A percentile compares a stretch with the other conserved stretches of the same genome.
These are phyloP conservation scores for Eupsilia transversa DNA, from an alignment of 2,888 invertebrate species.

Conservation along the genomic window DNA sequence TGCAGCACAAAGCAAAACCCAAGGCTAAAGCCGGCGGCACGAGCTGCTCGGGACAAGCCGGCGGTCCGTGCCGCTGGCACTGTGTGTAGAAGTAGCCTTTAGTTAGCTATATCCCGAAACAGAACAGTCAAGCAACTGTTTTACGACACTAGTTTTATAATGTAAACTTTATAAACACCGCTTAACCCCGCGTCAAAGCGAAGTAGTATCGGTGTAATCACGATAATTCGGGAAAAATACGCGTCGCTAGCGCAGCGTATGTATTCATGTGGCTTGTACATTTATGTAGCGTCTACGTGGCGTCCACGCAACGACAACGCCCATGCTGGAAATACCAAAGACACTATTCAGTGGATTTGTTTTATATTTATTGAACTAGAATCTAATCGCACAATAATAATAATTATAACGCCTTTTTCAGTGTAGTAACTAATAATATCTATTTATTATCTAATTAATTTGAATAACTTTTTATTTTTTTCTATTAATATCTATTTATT, in stretches of 20 bases:
- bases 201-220: not conserved
- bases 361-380: not conserved
- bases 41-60: too few species aligned
- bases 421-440: not conserved
- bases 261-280: too few species aligned
- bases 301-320: not conserved
- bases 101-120: not conserved
- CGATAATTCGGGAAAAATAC: not conserved
- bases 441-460: conserved; percentile 3
- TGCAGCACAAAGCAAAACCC: too few species aligned
- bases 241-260: not conserved
- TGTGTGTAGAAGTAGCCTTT: too few species aligned
- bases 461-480: too few species aligned
- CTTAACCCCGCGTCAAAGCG: not conserved
- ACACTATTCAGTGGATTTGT: not conserved
- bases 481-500: not conserved
- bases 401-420: not conserved
- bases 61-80: too few species aligned
- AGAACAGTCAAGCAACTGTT: not conserved
- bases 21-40: too few species aligned
- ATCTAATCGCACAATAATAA: not conserved
- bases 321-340: not conserved
- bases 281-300: not conserved
- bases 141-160: too few species aligned
- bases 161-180: too few species aligned